Base-by-base conservation (phyloP, 2,113 vertebrate species). In the Myrmecophaga tridactyla region DNA sequence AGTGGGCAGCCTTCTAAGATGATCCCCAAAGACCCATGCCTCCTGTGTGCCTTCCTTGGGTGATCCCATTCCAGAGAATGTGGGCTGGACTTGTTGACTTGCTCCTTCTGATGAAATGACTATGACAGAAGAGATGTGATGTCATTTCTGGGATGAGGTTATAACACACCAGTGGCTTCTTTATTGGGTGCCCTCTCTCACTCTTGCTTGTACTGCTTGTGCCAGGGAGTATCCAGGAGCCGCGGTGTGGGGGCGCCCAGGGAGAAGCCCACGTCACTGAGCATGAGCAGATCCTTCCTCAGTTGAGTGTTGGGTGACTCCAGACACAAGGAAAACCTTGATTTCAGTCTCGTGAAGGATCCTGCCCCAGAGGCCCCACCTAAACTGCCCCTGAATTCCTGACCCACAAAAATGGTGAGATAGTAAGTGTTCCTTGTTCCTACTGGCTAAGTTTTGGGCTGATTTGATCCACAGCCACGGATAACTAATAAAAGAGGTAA, bases 271-370 rank as follows among this genome's bases (percentile, higher is more conserved):
- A 3, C 9, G 20, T 14, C 39, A 43, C 4, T 31, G n/a, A 81
- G 51, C 4, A 0, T 13, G 2, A 9, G 4, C 3, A 39, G 29
- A 60, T 23, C 62, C 23, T 36, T 46, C 23, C 4, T 7, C 0
- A 1, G 6, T 9, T 1, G 0, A 48, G 13, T 72, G n/a, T 15
- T 29, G 25, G 0, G 4, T n/a, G 25, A n/a, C 9, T 15, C 4
- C 0, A 13, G 23, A 7, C 27, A 51, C 6, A 4, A 3, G 48
- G 3, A 80, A 82, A 51, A 3, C 14, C n/a, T 60, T 36, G 15
- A 18, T 67, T 4, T 48, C 43, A 51, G 31, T 63, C 51, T 89
- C 60, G 14, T 21, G 46, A 51, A 36, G 85, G 34, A 75, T 58
- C 18, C 46, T 39, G 17, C 70, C n/a, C 27, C 20, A 48, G 13